Base-by-base conservation (phyloP, 2,797 vertebrate species). In the Danionella dracula region DNA sequence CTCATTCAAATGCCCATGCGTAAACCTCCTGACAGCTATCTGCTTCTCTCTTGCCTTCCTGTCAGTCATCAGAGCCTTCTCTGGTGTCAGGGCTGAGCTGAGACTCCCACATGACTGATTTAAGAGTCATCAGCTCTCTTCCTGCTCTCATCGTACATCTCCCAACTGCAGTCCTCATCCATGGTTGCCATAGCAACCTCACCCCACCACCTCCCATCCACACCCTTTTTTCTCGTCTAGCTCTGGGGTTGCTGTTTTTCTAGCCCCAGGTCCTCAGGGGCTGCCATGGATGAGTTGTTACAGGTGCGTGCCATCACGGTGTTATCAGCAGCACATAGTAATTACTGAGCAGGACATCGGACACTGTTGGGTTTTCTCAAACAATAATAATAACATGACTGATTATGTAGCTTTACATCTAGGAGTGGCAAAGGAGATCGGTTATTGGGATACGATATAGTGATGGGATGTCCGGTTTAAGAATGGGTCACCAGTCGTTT, bases 181-280 rank as follows among this genome's bases (percentile, higher is more conserved):
- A 58, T 70, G 8, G 68, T 81, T 82, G 74, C 78, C 69, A 70
- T 75, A 74, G 77, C 19, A 49, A 76, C 60, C 37, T 68, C 59
- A 53, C 23, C 46, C 49, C 58, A 27, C 35, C 38, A 54, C 59
- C 29, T 2, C 44, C 45, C 16, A 49, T 74, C 68, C 56, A 56
- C 65, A 71, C 64, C 64, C 61, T 44, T 34, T 61, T 45, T 23
- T 27, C 31, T 44, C 40, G 40, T 57, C 46, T 56, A 12, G n/a
- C 50, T 35, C 55, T 31, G 16, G 61, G 55, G 54, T 42, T 51
- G 49, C 20, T 71, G 59, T 74, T 68, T 70, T 71, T 56, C 31
- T 49, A 19, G 17, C 17, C 46, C 11, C 29, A 66, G 12, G 53
- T 56, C 51, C 31, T 66, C 32, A 20, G 71, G 74, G 67, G 41